Percentiles rank a stretch among this genome's conserved stretches.
These are phyloP conservation scores for Macrotrachela quadricornifera DNA, from an alignment of 1,140 invertebrate species.

Conservation along the genomic window DNA sequence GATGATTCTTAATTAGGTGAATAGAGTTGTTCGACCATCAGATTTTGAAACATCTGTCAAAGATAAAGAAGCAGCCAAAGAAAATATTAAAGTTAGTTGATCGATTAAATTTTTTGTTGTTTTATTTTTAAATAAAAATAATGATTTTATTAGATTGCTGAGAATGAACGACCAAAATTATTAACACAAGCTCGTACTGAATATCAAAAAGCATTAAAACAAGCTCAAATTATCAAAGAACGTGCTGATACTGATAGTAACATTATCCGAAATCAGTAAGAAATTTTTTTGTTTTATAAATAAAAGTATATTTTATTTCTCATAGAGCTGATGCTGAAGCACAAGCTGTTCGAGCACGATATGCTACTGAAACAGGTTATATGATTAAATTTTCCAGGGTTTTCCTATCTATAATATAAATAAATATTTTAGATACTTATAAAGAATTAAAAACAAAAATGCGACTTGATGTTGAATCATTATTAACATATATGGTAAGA, in stretches of 20 bases:
- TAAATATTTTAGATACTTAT: slow-evolving; percentile 13
- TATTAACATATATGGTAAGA: slow-evolving; percentile 17
- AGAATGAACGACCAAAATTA: slow-evolving; percentile 15
- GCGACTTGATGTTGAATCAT: slow-evolving; percentile 17
- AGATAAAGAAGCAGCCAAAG: slow-evolving; percentile 21
- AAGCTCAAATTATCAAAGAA: background rate
- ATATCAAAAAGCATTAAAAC: slow-evolving; percentile 11
- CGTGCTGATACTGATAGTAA: background rate
- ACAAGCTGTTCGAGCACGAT: slow-evolving; percentile 16
- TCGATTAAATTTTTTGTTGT: too few species aligned
- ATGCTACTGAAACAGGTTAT: slow-evolving; percentile 13
- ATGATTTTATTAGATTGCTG: slow-evolving; percentile 4
- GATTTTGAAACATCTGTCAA: slow-evolving; percentile 20
- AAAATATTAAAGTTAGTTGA: slow-evolving; percentile 18
- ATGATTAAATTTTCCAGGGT: too few species aligned
- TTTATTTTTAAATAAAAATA: too few species aligned
- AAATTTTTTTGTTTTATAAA: background rate
- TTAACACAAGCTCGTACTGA: slow-evolving; percentile 16
- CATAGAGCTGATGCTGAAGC: slow-evolving; percentile 18
- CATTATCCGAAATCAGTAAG: background rate
- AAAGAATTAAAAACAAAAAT: slow-evolving; percentile 12
- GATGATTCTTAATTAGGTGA: slow-evolving; percentile 14
- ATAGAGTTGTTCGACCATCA: slow-evolving; percentile 19
- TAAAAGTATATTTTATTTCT: background rate
- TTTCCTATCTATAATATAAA: too few species aligned